Base-by-base conservation (phyloP, 2,113 vertebrate genomes). In the Equus przewalskii region DNA sequence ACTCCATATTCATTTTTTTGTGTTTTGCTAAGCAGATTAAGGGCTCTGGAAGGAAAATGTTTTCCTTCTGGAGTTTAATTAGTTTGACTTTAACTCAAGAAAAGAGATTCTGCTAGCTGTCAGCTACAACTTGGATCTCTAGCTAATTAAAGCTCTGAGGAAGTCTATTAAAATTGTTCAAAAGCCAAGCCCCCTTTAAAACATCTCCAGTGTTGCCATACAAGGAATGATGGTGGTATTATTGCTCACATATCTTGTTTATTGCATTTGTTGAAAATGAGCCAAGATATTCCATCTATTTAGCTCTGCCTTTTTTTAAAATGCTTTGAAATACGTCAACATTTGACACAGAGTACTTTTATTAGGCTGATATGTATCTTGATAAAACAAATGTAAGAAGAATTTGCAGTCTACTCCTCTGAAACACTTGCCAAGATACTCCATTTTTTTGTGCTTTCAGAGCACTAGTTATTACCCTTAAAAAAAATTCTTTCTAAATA, bases 41-140 rank as follows among this genome's bases (percentile, higher is more conserved):
- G 98, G 93, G 98, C 99, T 98, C 98, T 98, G 98, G 93, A 97
- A 99, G 97, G 98, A 99, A 98, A 98, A 98, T 97, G 98, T 98
- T 99, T 98, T 97, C 98, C 98, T 99, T 98, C 54, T 96, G 98
- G 98, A 99, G 99, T 98, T 99, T 99, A 99, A 99, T 99, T 99
- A 99, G 98, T 98, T 99, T 99, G 99, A 99, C 99, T 99, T 99
- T 98, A 99, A 99, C 98, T 99, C 99, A 98, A 98, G 97, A 99
- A 98, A 98, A 99, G 98, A 99, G 98, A 99, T 98, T 99, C 98
- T 99, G 98, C 98, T 99, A 99, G 99, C 99, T 99, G 99, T 99
- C 99, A 99, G 98, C 98, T 98, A 98, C 99, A 99, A 98, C 98
- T 98, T 99, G 98, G 98, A 99, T 99, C 98, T 98, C 98, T 98